A percentile compares a stretch with the other conserved stretches of the same genome.
Conservation (phyloP, 2,797 vertebrate genomes). For the Labeo calbasu region DNA sequence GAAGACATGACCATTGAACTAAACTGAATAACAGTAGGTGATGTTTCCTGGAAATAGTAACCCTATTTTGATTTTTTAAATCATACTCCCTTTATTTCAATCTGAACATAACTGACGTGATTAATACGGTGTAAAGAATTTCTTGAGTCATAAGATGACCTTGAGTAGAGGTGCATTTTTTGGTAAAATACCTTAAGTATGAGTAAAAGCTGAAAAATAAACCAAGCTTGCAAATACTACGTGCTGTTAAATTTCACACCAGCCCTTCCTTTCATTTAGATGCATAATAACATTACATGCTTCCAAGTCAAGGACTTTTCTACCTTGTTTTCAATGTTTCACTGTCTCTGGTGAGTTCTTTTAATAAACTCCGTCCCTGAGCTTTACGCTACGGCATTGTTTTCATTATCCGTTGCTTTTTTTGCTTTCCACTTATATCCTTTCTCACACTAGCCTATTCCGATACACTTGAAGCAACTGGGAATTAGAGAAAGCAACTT, state of each 20-base stretch:
- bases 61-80: background rate
- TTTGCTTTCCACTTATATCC: conserved; percentile 64
- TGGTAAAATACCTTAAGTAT: background rate
- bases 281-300: background rate
- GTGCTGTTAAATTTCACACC: background rate
- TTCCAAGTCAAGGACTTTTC: conserved; percentile 19
- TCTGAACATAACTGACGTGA: background rate
- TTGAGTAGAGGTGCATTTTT: background rate
- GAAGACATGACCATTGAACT: conserved; percentile 16
- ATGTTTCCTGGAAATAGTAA: conserved; percentile 17
- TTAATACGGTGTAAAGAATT: background rate
- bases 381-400: conserved; percentile 63
- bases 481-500: conserved; percentile 46
- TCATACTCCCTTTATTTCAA: background rate
- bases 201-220: background rate
- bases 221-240: background rate
- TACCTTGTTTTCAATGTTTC: conserved; percentile 44
- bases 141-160: conserved; percentile 4
- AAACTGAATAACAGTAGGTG: conserved; percentile 2
- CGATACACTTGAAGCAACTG: background rate
- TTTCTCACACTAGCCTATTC: conserved; percentile 44
- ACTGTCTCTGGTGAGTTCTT: conserved; percentile 60
- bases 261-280: background rate
- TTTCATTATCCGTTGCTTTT: conserved; percentile 67
- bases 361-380: conserved; percentile 66